Evolutionary conservation across 37 sponge, comb jelly and placozoan genomes (phyloP).

Genomic region (Beroe forskalii): DNA sequence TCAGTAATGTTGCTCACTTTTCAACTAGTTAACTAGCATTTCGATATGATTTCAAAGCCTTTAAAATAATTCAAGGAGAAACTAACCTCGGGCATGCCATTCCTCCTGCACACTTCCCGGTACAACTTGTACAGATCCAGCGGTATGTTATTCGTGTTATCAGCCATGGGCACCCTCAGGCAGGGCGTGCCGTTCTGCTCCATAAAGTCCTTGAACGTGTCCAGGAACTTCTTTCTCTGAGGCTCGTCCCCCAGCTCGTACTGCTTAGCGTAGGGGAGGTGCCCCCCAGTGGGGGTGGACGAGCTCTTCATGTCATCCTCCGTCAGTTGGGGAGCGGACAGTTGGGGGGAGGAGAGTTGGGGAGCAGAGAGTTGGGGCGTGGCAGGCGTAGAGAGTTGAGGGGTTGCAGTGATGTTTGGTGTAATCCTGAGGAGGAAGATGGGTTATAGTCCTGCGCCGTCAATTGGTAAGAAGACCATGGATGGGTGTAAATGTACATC

Average conservation of each 20-base stretch:
- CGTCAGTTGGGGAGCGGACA: conserved; percentile 15
- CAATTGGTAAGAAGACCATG: too few relatives aligned
- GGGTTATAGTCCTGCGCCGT: not conserved
- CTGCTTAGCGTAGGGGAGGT: conserved; percentile 35
- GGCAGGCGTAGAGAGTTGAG: not conserved
- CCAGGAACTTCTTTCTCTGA: conserved; percentile 41
- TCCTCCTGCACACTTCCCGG: conserved; percentile 22
- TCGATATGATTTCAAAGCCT: too few relatives aligned
- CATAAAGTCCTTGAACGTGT: conserved; percentile 38
- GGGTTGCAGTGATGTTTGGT: conserved; percentile 16
- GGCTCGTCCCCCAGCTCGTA: conserved; percentile 54
- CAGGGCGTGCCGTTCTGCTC: conserved; percentile 29
- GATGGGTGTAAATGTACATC: too few relatives aligned
- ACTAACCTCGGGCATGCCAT: conserved; percentile 30
- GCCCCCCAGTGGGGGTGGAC: conserved; percentile 1
- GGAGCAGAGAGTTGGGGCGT: too few relatives aligned
- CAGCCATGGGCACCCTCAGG: conserved; percentile 33
- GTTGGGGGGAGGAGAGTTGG: too few relatives aligned
- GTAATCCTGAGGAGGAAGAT: conserved; percentile 22
- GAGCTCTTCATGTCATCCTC: conserved; percentile 43
- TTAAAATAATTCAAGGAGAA: too few relatives aligned
- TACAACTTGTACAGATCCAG: conserved; percentile 53
- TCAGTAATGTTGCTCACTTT: too few relatives aligned
- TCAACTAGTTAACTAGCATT: too few relatives aligned
- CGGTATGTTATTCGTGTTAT: conserved; percentile 20